phyloP scores from a whole-genome alignment of 1,140 invertebrate genomes.

The Lithobius niger region DNA sequence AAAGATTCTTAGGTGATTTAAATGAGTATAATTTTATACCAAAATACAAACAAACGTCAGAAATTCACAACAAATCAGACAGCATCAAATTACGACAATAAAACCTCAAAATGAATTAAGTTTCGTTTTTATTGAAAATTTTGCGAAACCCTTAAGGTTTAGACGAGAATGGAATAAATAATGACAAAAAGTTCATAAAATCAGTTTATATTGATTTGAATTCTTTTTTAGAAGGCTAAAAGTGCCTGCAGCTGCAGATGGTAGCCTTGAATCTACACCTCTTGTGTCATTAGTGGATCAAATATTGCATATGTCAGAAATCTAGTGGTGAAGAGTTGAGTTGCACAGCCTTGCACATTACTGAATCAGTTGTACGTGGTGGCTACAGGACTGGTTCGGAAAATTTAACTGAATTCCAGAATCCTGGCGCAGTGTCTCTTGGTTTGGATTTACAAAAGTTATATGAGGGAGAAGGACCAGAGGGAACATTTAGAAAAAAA shows the following conservation, averaged over 20 bases:
- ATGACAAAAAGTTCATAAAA: no score
- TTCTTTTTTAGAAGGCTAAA: no score
- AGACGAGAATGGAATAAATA: no score
- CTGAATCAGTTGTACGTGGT: background rate
- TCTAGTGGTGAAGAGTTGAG: background rate
- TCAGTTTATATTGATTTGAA: no score
- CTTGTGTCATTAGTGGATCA: background rate
- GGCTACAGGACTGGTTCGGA: background rate
- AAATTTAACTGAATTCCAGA: background rate
- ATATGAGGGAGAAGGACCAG: background rate
- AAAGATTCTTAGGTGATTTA: background rate
- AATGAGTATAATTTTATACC: background rate
- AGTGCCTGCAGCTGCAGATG: no score
- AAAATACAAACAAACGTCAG: background rate
- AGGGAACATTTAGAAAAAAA: background rate
- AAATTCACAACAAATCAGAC: no score
- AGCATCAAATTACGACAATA: no score
- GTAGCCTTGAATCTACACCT: background rate
- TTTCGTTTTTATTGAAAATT: no score
- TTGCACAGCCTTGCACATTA: background rate
- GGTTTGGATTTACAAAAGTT: background rate
- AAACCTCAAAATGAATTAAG: no score
- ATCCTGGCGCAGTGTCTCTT: background rate
- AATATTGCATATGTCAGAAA: background rate
- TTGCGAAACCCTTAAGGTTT: no score